Conservation (phyloP, 2,113 vertebrate species). For the Rhinopomastus cyanomelas region DNA sequence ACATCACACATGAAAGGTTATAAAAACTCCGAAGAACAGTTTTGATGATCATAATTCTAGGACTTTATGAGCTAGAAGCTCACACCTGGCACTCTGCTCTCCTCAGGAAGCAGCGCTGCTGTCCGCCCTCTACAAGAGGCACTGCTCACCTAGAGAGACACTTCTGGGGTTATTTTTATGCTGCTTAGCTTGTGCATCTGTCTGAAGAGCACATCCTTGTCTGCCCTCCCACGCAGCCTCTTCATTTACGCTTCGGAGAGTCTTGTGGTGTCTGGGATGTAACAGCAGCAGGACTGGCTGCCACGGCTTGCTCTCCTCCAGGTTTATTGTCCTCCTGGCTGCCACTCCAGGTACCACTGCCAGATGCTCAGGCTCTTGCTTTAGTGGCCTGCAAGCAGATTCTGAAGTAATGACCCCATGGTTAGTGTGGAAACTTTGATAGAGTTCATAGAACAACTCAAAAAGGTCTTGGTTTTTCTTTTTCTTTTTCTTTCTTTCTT, state of each 20-base stretch:
- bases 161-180: slow-evolving; percentile 24
- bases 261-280: background rate
- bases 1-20: background rate
- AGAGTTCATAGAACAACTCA: background rate
- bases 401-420: background rate
- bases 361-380: background rate
- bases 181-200: background rate
- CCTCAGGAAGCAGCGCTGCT: slow-evolving; percentile 2
- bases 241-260: background rate
- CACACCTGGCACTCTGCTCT: slow-evolving; percentile 28
- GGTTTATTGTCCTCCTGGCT: background rate
- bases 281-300: background rate
- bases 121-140: background rate
- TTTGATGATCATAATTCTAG: background rate
- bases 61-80: background rate
- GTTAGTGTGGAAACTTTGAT: background rate
- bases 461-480: background rate
- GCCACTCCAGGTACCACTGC: background rate
- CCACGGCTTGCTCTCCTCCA: background rate
- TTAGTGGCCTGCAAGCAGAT: background rate
- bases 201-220: background rate
- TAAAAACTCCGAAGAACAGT: background rate
- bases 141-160: background rate
- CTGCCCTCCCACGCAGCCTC: background rate
- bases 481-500: background rate